phyloP scores from a whole-genome alignment of 2,888 invertebrate genomes.

The Megamerina dolium region DNA sequence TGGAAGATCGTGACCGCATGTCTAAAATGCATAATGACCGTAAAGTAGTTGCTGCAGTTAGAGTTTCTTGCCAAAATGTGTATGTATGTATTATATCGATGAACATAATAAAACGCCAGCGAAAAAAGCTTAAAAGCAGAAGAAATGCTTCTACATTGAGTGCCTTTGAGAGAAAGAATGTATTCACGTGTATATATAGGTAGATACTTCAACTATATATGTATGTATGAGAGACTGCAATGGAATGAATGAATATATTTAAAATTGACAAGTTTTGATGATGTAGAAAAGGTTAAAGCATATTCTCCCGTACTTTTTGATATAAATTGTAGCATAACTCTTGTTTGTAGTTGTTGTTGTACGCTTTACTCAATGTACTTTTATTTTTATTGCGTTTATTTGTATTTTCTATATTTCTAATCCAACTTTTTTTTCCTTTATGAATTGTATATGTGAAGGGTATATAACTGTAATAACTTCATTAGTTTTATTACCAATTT shows the following conservation, averaged over 20 bases:
- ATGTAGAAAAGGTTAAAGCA: constrained; percentile 35
- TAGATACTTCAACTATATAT: no score
- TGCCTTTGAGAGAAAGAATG: no score
- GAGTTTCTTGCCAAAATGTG: no score
- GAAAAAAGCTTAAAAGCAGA: no score
- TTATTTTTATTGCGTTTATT: constrained; percentile 17
- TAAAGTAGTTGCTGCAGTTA: constrained; percentile 34
- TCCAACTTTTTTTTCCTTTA: constrained; percentile 11
- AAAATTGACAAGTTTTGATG: constrained; percentile 3
- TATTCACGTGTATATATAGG: no score
- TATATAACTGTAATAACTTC: constrained; percentile 35
- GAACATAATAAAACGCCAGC: no score
- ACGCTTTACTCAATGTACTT: background rate
- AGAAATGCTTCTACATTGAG: no score
- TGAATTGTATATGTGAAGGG: constrained; percentile 13
- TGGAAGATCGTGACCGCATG: constrained; percentile 50
- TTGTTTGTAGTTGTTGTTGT: constrained; percentile 11
- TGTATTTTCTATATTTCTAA: constrained; percentile 27
- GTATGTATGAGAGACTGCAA: no score
- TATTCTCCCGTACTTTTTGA: constrained; percentile 42
- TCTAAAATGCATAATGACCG: constrained; percentile 51
- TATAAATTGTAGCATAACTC: constrained; percentile 42
- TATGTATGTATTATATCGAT: no score
- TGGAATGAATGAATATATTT: no score
- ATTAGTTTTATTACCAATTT: constrained; percentile 39